A percentile compares a stretch with the other conserved stretches of the same genome.
These are phyloP conservation scores for Manduca sexta DNA, from an alignment of 1,140 invertebrate species.

Conservation along the genomic window DNA sequence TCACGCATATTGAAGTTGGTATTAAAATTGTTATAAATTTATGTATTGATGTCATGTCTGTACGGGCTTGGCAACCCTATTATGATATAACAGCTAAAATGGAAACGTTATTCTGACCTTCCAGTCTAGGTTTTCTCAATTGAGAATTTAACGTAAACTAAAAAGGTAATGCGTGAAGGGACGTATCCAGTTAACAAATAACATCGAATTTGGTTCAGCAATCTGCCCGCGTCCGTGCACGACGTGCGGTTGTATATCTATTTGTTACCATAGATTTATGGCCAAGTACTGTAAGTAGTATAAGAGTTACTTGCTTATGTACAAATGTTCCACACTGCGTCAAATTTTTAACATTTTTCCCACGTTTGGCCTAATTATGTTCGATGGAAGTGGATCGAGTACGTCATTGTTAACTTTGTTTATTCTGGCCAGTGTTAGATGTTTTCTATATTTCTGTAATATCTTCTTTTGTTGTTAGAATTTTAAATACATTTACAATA, in stretches of 20 bases:
- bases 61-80: too few relatives aligned
- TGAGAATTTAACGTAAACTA: too few relatives aligned
- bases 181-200: too few relatives aligned
- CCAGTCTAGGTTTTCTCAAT: too few relatives aligned
- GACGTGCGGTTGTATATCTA: constrained; percentile 41
- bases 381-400: constrained; percentile 18
- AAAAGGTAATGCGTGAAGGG: too few relatives aligned
- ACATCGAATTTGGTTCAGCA: too few relatives aligned
- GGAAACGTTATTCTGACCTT: too few relatives aligned
- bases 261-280: constrained; percentile 69
- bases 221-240: constrained; percentile 36
- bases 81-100: too few relatives aligned
- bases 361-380: constrained; percentile 45
- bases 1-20: too few relatives aligned
- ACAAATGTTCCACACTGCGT: constrained; percentile 37
- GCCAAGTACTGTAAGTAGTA: constrained; percentile 62
- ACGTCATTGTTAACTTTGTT: constrained; percentile 34
- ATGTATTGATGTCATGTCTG: too few relatives aligned
- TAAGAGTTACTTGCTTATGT: constrained; percentile 20
- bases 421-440: constrained; percentile 52
- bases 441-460: constrained; percentile 32
- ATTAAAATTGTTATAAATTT: too few relatives aligned
- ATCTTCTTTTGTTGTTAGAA: constrained; percentile 46
- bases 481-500: constrained; percentile 44
- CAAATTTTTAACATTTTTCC: constrained; percentile 22